Evolutionary conservation across 2,888 invertebrate species (phyloP), one percentile per base, ranked within the genome.

Genomic region (Dicranocentrus wangi): DNA sequence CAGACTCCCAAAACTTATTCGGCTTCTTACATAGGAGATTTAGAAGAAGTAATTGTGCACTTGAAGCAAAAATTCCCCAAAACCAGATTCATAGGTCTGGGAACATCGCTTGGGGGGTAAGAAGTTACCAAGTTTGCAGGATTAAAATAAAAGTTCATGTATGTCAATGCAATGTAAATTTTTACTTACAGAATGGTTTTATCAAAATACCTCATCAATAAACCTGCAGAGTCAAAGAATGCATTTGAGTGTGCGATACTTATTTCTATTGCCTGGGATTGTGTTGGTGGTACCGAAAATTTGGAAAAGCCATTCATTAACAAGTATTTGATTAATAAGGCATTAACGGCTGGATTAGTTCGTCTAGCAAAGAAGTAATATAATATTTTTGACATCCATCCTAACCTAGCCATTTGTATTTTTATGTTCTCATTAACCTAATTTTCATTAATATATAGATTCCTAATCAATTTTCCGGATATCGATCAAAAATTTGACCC

Each of bases 1-100:
- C 88, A 92, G 92, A 94, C 95, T 68, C 93, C 95, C 81, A 91
- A 94, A 84, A 92, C 94, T 28, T 96, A 96, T 89, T 94, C 94
- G 89, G 96, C 95, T 43, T 91, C 94, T 17, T 93, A 93, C 88
- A 93, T 92, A 88, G 94, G 92, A 85, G 96, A 96, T 90, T 90
- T 95, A 84, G 90, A 91, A 43, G 93, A 93, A 89, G 94, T 93
- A 81, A 90, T 95, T 82, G 89, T 90, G 25, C 92, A 93, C 88
- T 92, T 95, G 81, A 91, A 91, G 65, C 89, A 89, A 69, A 86
- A 87, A 47, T 90, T 91, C 87, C 92, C 92, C 10, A 91, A 71
- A 91, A 92, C 51, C 21, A 93, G 93, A 84, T 89, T 95, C 80
- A 92, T 94, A 84, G 95, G 93, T 28, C 92, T 92, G 1, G 95